phyloP scores from a whole-genome alignment of 2,797 vertebrate species.

The Tachyglossus aculeatus region DNA sequence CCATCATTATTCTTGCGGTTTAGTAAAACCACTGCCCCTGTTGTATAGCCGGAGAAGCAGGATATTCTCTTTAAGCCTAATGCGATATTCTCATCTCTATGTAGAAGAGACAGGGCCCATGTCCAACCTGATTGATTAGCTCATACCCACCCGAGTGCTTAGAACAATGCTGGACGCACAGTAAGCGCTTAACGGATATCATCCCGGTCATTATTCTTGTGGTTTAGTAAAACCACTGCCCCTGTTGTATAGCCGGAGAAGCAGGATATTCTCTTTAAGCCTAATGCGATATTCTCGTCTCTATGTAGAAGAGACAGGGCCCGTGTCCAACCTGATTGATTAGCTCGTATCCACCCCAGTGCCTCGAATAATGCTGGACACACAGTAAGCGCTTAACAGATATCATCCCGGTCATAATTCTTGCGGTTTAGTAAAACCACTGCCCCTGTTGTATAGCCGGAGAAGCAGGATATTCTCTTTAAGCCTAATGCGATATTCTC shows the following conservation, averaged over 20 bases:
- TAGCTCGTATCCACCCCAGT: too few relatives aligned
- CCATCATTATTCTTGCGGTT: too few relatives aligned
- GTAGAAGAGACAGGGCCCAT: too few relatives aligned
- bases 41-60: not conserved
- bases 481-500: not conserved
- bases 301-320: not conserved
- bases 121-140: too few relatives aligned
- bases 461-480: not conserved
- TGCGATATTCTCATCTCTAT: not conserved
- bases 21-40: rapidly evolving
- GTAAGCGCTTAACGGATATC: too few relatives aligned
- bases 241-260: not conserved
- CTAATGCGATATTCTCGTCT: not conserved
- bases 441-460: not conserved
- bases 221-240: rapidly evolving
- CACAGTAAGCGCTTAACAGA: too few relatives aligned
- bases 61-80: not conserved
- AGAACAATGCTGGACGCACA: too few relatives aligned
- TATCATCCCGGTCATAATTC: too few relatives aligned
- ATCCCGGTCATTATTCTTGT: too few relatives aligned
- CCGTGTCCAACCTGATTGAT: too few relatives aligned
- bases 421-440: rapidly evolving
- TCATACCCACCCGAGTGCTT: too few relatives aligned
- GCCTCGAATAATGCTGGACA: too few relatives aligned
- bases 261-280: not conserved